phyloP scores from a whole-genome alignment of 2,888 invertebrate genomes.

The Scotopteryx bipunctaria region DNA sequence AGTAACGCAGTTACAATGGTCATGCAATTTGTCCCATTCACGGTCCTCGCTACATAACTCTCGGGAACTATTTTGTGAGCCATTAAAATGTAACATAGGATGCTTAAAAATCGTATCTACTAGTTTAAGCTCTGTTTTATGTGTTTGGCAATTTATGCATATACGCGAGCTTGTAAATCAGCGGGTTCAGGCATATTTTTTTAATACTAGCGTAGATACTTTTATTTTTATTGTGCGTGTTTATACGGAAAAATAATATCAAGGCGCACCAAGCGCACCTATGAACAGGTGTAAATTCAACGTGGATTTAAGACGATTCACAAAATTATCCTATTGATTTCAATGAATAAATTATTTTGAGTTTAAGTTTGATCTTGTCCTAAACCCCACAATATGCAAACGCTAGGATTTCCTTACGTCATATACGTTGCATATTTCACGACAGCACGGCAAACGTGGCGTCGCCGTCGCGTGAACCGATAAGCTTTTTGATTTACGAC shows the following conservation, averaged over 20 bases:
- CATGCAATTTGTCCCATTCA: slow-evolving; percentile 67
- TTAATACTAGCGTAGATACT: neutral
- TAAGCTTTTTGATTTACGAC: slow-evolving; percentile 76
- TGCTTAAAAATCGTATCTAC: slow-evolving; percentile 31
- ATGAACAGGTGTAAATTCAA: too few relatives aligned
- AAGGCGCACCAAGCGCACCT: too few relatives aligned
- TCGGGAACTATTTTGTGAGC: slow-evolving; percentile 60
- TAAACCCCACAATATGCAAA: slow-evolving; percentile 31
- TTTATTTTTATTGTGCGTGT: neutral
- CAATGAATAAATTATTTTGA: too few relatives aligned
- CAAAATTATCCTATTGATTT: too few relatives aligned
- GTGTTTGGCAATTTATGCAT: slow-evolving; percentile 17
- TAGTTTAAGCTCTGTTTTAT: slow-evolving; percentile 16
- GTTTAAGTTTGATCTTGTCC: too few relatives aligned
- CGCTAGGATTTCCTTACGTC: slow-evolving; percentile 47
- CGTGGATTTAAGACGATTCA: too few relatives aligned
- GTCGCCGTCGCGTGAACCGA: slow-evolving; percentile 65
- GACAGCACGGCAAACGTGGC: slow-evolving; percentile 45
- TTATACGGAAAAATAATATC: too few relatives aligned
- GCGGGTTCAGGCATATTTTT: neutral
- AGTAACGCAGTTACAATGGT: slow-evolving; percentile 56
- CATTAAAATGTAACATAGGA: slow-evolving; percentile 54
- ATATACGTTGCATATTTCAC: slow-evolving; percentile 64
- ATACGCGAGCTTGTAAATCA: slow-evolving; percentile 13
- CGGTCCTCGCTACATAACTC: slow-evolving; percentile 64